Percentiles rank a stretch among this genome's conserved stretches.
Evolutionary conservation across 1,140 invertebrate species (phyloP).

Genomic region (Pseudomyrmex flavicornis): DNA sequence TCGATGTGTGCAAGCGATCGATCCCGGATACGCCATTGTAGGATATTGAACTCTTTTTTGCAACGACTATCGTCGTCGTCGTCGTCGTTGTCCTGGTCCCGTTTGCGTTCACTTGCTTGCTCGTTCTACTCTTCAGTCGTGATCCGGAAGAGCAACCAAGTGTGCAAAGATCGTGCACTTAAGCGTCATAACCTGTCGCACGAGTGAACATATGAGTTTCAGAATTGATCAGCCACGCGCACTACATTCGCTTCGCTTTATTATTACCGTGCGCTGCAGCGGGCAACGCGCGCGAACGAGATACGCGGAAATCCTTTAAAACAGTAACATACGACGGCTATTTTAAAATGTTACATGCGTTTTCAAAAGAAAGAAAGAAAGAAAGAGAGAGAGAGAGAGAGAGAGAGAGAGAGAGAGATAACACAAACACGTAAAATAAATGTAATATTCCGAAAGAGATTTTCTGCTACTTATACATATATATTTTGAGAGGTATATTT

Average conservation of each 20-base stretch:
- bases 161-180: conserved; percentile 52
- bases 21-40: conserved; percentile 59
- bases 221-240: conserved; percentile 27
- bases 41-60: conserved; percentile 66
- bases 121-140: conserved; percentile 11
- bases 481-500: too few species aligned
- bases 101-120: background rate
- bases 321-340: background rate
- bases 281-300: background rate
- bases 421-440: conserved; percentile 5
- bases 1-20: conserved; percentile 49
- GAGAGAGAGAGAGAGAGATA: background rate
- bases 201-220: conserved; percentile 32
- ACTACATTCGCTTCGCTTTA: conserved; percentile 12
- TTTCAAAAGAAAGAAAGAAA: conserved; percentile 3
- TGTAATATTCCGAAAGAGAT: conserved; percentile 14
- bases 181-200: conserved; percentile 46
- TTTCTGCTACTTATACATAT: background rate
- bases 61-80: conserved; percentile 18
- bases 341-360: conserved; percentile 43
- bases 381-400: background rate
- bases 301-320: conserved; percentile 8
- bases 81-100: background rate
- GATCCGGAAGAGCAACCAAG: conserved; percentile 36
- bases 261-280: background rate